phyloP scores from a whole-genome alignment of 2,797 vertebrate genomes.

The Pogoniulus pusillus region DNA sequence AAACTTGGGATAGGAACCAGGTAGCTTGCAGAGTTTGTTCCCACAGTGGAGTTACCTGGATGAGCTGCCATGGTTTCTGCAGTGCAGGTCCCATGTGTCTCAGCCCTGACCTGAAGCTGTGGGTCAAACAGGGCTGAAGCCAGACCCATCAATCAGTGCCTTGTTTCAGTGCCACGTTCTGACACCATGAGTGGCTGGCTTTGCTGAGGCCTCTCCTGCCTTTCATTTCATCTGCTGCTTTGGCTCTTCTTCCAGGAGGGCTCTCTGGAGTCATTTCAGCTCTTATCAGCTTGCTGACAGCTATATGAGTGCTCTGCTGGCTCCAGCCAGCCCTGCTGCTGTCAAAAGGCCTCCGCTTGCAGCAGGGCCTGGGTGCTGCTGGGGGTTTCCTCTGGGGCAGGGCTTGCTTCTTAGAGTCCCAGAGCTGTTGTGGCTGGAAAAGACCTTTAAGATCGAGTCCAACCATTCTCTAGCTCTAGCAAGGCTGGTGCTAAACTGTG shows the following conservation, averaged over 20 bases:
- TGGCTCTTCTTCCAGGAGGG: conserved; percentile 79
- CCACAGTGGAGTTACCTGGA: not conserved
- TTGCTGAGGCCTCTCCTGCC: conserved; percentile 77
- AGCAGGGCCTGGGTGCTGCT: conserved; percentile 26
- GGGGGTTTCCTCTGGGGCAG: conserved; percentile 5
- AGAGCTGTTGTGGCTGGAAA: no score
- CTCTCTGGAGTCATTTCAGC: conserved; percentile 77
- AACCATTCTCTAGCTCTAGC: no score
- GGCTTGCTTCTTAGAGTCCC: not conserved
- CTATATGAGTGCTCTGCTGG: conserved; percentile 80
- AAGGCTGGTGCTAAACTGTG: no score
- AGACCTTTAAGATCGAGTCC: no score
- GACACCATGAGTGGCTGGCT: conserved; percentile 74
- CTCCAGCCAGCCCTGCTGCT: conserved; percentile 72
- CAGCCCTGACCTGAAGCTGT: conserved; percentile 42
- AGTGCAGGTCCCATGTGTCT: not conserved
- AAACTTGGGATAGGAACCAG: not conserved
- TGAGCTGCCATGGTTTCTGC: not conserved
- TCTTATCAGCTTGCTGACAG: conserved; percentile 84
- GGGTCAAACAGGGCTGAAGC: conserved; percentile 68
- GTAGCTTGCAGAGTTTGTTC: not conserved
- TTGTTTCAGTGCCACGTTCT: conserved; percentile 78
- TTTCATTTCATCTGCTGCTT: conserved; percentile 76
- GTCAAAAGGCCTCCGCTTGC: conserved; percentile 75
- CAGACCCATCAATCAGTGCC: conserved; percentile 76